Conservation (phyloP, 1,140 invertebrate species). For the Nephila pilipes region DNA sequence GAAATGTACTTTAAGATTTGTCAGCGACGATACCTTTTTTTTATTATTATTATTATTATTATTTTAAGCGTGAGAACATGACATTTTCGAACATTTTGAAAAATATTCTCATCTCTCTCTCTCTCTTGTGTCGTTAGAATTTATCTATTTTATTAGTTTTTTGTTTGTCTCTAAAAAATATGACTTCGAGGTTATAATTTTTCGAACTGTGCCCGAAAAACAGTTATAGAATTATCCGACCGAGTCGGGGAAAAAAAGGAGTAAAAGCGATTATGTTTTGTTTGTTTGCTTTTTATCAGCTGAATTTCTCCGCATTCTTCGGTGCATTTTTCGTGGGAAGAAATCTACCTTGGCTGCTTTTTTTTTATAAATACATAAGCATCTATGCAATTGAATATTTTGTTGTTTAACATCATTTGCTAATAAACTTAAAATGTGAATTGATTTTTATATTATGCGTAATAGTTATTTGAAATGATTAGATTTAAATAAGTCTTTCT, state of each 20-base stretch:
- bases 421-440: neutral
- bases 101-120: neutral
- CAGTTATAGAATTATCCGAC: constrained; percentile 51
- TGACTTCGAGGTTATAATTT: constrained; percentile 2
- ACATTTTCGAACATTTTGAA: constrained; percentile 42
- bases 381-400: neutral
- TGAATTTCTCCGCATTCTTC: constrained; percentile 71
- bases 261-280: constrained; percentile 32
- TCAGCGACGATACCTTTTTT: no score
- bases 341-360: neutral
- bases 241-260: constrained; percentile 26
- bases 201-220: neutral
- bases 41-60: no score
- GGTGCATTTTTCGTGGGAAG: constrained; percentile 75
- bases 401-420: constrained; percentile 15
- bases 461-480: neutral
- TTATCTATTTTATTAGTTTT: neutral
- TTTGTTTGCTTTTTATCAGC: constrained; percentile 64
- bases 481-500: neutral
- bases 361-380: neutral
- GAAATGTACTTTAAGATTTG: no score
- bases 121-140: no score
- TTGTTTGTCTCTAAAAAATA: constrained; percentile 7
- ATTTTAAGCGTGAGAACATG: constrained; percentile 56
- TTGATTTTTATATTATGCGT: neutral